Percentiles rank a stretch among this genome's conserved stretches.
Evolutionary conservation across 2,888 invertebrate species (phyloP).

Genomic region (Leucoma salicis): DNA sequence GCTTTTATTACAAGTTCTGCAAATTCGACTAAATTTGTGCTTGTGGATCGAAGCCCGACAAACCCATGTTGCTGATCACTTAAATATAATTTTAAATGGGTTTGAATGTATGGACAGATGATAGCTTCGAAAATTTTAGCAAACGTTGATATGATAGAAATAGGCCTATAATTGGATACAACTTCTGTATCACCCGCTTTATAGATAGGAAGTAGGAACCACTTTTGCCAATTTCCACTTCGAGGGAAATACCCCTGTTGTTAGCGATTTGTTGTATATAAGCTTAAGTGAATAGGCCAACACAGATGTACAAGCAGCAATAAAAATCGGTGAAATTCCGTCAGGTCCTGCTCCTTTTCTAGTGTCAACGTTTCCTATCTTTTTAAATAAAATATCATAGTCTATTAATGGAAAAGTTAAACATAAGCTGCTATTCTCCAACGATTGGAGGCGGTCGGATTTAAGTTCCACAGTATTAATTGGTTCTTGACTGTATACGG

Average conservation of each 20-base stretch:
- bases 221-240: not conserved
- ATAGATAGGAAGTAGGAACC: too few species aligned
- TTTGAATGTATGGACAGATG: not conserved
- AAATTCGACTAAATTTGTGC: not conserved
- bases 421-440: not conserved
- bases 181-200: too few species aligned
- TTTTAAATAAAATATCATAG: too few species aligned
- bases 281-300: not conserved
- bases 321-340: too few species aligned
- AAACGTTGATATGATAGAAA: not conserved
- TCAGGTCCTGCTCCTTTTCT: not conserved
- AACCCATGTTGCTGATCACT: not conserved
- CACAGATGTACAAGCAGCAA: not conserved
- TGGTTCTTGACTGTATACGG: not conserved
- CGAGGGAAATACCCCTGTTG: not conserved
- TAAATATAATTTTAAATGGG: not conserved
- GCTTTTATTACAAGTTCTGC: not conserved
- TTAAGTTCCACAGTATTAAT: not conserved
- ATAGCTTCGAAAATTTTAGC: constrained; percentile 4
- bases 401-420: not conserved
- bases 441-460: not conserved
- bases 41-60: too few species aligned
- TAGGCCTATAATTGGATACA: too few species aligned
- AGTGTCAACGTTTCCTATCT: not conserved
- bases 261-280: not conserved